Conservation (phyloP, 1,140 invertebrate species). For the Pseudomyrmex pallidus region DNA sequence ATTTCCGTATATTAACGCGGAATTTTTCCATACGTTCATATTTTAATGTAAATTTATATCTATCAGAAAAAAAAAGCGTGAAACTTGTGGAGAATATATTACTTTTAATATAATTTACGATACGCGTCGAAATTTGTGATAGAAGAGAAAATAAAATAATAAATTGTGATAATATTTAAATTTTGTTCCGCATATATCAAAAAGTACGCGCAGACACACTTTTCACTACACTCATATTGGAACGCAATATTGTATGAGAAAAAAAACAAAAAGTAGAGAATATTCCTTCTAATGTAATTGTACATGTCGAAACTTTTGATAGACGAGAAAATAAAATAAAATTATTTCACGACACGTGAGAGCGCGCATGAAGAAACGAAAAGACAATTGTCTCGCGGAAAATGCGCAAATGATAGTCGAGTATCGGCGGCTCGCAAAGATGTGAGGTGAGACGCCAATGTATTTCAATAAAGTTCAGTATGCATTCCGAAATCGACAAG, state of each 20-base stretch:
- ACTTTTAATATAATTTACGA: not conserved
- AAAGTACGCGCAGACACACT: too few species aligned
- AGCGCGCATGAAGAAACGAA: not conserved
- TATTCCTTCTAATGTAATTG: not conserved
- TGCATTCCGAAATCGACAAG: constrained; percentile 68
- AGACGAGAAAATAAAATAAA: not conserved
- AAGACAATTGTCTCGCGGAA: constrained; percentile 18
- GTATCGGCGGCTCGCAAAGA: constrained; percentile 24
- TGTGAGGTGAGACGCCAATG: constrained; percentile 48
- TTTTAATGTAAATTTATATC: not conserved
- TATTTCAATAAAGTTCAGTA: constrained; percentile 70
- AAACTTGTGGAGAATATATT: not conserved
- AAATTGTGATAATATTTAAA: too few species aligned
- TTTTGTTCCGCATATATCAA: too few species aligned
- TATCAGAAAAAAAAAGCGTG: not conserved
- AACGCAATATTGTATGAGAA: not conserved
- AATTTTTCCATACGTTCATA: not conserved
- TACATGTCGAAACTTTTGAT: constrained; percentile 1
- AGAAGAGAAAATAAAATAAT: not conserved
- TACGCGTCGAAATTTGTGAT: not conserved
- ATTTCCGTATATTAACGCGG: not conserved
- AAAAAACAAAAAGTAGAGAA: not conserved
- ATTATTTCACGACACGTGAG: constrained; percentile 45
- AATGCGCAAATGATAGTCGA: constrained; percentile 56
- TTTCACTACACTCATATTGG: too few species aligned